These are phyloP conservation scores for Drosophila putrida DNA, from an alignment of 2,888 invertebrate species.

Conservation along the genomic window DNA sequence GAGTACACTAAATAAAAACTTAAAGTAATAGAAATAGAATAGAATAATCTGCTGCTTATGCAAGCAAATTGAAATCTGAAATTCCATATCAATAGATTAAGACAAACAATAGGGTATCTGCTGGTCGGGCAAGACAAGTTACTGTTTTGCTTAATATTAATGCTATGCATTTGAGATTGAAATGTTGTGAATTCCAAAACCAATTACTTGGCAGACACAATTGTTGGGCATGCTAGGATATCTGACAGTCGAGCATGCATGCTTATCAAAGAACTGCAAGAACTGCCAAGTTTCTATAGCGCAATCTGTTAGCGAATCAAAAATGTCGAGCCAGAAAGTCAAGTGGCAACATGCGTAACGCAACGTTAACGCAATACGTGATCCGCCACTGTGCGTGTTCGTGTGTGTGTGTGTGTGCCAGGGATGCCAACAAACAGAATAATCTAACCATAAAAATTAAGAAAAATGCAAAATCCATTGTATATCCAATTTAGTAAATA, in stretches of 20 bases:
- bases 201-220: not conserved
- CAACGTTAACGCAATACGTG: constrained; percentile 29
- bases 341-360: constrained; percentile 49
- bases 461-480: no score
- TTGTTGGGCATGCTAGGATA: not conserved
- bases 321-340: constrained; percentile 29
- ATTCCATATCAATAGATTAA: no score
- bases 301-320: constrained; percentile 30
- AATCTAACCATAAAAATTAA: no score
- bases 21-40: no score
- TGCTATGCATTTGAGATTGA: no score
- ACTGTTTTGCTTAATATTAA: no score
- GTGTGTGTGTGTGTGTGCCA: constrained; percentile 9
- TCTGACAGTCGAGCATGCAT: not conserved
- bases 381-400: constrained; percentile 11
- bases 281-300: not conserved
- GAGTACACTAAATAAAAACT: no score
- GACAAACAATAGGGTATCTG: not conserved
- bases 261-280: not conserved
- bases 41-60: no score
- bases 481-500: no score
- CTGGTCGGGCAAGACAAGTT: not conserved
- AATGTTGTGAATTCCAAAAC: not conserved
- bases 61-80: no score
- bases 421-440: no score